These are phyloP conservation scores for Cyclina sinensis DNA, from an alignment of 1,140 invertebrate genomes.

Conservation along the genomic window DNA sequence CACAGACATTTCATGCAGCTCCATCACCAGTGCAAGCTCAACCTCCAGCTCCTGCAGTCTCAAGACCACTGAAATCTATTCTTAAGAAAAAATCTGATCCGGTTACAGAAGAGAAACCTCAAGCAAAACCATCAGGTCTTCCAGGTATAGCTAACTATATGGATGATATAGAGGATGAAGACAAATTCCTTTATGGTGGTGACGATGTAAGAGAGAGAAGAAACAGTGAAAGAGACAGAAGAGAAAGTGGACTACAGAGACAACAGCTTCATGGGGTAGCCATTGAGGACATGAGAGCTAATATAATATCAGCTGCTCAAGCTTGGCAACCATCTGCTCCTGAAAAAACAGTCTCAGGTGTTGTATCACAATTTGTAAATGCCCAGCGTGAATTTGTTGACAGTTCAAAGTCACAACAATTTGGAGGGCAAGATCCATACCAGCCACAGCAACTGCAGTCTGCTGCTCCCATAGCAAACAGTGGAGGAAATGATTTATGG, in stretches of 20 bases:
- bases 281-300: not conserved
- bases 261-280: not conserved
- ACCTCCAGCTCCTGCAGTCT: not conserved
- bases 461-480: not conserved
- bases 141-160: constrained; percentile 73
- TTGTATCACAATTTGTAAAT: constrained; percentile 1
- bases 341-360: constrained; percentile 14
- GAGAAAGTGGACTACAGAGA: constrained; percentile 15
- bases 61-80: constrained; percentile 76
- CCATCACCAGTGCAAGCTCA: not conserved
- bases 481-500: constrained; percentile 49
- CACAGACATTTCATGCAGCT: not conserved
- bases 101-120: constrained; percentile 18
- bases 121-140: constrained; percentile 56
- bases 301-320: constrained; percentile 58
- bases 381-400: constrained; percentile 23
- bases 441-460: constrained; percentile 4
- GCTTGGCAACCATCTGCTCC: constrained; percentile 49
- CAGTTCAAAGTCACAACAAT: constrained; percentile 3
- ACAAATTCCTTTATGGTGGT: constrained; percentile 82
- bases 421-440: constrained; percentile 6
- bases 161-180: constrained; percentile 83
- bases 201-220: constrained; percentile 40
- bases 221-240: constrained; percentile 15
- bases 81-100: constrained; percentile 74